Evolutionary conservation across 2,113 vertebrate genomes (phyloP).

Genomic region (Cyanoramphus novaezelandiae): DNA sequence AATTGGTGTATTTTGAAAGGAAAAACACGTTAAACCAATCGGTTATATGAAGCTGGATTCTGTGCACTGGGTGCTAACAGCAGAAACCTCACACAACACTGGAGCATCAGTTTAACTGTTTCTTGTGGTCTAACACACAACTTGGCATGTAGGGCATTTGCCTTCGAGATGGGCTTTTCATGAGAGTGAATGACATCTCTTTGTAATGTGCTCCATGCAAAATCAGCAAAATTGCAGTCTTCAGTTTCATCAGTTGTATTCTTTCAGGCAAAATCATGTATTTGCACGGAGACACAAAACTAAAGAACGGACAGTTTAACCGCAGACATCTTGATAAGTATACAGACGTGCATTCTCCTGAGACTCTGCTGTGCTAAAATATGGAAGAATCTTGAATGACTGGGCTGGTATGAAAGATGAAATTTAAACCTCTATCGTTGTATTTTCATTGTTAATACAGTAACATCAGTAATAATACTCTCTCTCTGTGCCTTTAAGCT

Average conservation of each 20-base stretch:
- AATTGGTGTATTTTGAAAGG: constrained; percentile 14
- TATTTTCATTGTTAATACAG: not conserved
- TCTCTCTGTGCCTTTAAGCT: not conserved
- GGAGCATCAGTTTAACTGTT: constrained; percentile 24
- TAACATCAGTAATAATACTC: not conserved
- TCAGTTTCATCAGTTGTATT: constrained; percentile 40
- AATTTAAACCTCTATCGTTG: not conserved
- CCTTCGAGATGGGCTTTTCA: constrained; percentile 12
- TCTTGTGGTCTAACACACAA: constrained; percentile 45
- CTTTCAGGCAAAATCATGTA: constrained; percentile 17
- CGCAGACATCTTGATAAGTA: constrained; percentile 43
- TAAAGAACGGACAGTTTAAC: constrained; percentile 20
- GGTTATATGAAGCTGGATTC: constrained; percentile 27
- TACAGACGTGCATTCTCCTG: constrained; percentile 3
- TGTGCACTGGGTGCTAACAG: not conserved
- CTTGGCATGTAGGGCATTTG: constrained; percentile 9
- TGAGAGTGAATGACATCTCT: constrained; percentile 29
- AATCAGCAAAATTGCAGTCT: constrained; percentile 57
- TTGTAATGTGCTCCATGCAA: constrained; percentile 51
- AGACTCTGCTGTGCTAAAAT: not conserved
- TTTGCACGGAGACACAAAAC: constrained; percentile 23
- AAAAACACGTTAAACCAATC: not conserved
- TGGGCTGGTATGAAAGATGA: not conserved
- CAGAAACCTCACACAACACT: constrained; percentile 24
- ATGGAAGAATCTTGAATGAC: not conserved